phyloP scores from a whole-genome alignment of 2,113 vertebrate genomes.

The Protobothrops flavoviridis region DNA sequence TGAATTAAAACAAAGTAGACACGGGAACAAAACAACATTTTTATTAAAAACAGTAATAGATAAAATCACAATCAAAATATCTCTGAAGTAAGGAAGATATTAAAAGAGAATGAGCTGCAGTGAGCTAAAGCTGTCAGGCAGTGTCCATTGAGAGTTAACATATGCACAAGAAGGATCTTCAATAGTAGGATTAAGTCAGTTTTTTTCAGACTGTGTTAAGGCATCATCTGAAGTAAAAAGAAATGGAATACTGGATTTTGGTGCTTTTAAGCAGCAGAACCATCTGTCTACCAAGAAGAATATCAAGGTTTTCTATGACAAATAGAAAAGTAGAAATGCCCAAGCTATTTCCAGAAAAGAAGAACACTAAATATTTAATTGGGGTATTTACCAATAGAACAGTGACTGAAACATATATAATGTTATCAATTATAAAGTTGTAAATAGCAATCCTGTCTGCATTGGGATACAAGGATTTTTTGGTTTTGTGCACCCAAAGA shows the following conservation, averaged over 20 bases:
- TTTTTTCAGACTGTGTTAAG: background rate
- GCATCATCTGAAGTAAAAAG: too few species aligned
- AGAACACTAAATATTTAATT: background rate
- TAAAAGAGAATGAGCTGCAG: background rate
- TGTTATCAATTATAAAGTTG: background rate
- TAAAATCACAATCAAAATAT: background rate
- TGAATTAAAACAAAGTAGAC: background rate
- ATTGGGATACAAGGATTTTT: background rate
- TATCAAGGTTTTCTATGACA: background rate
- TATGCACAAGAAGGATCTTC: background rate
- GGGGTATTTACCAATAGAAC: background rate
- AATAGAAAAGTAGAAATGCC: background rate
- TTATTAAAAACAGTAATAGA: background rate
- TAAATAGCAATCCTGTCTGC: background rate
- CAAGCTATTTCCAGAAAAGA: background rate
- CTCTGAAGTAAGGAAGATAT: background rate
- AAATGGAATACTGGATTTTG: background rate
- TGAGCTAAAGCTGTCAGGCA: background rate
- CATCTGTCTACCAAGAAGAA: background rate
- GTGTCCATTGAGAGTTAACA: background rate
- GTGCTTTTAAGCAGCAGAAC: background rate
- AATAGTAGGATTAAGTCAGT: background rate
- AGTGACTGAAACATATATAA: background rate
- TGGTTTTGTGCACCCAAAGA: background rate
- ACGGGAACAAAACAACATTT: background rate